Evolutionary conservation across 2,797 vertebrate genomes (phyloP).

Genomic region (Halcyon leucocephala): DNA sequence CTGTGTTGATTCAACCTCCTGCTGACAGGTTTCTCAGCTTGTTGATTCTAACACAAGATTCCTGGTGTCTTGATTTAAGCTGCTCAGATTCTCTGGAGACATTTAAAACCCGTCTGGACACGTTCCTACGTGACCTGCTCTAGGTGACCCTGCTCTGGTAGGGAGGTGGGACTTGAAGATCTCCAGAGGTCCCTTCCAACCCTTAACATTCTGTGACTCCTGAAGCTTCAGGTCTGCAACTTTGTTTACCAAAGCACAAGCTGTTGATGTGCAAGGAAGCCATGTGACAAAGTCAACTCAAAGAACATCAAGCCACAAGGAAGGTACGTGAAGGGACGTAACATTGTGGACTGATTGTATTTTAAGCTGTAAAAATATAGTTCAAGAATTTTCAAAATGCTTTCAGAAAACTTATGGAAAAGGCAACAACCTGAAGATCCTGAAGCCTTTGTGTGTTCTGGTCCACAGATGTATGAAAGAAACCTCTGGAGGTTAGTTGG

Average conservation of each 20-base stretch:
- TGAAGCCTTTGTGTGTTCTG: background rate
- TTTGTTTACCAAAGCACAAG: background rate
- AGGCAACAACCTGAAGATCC: background rate
- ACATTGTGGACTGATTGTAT: fast-evolving
- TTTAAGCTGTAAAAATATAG: background rate
- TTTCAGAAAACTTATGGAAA: background rate
- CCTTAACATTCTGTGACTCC: background rate
- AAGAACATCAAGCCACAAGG: background rate
- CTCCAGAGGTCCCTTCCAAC: too few species aligned
- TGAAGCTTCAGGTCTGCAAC: background rate
- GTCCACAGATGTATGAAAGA: background rate
- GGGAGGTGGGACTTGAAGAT: too few species aligned
- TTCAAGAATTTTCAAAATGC: background rate
- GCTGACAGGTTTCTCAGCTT: background rate
- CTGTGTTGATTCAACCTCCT: background rate
- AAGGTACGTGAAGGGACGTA: background rate
- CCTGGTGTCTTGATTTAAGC: background rate
- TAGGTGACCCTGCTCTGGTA: too few species aligned
- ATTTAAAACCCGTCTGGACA: too few species aligned
- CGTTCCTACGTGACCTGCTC: too few species aligned
- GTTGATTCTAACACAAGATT: background rate
- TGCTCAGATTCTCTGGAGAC: background rate
- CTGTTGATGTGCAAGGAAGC: background rate
- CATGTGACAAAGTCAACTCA: background rate
- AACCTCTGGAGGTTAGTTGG: fast-evolving